Conservation (phyloP, 2,113 vertebrate genomes). For the Sprattus sprattus region DNA sequence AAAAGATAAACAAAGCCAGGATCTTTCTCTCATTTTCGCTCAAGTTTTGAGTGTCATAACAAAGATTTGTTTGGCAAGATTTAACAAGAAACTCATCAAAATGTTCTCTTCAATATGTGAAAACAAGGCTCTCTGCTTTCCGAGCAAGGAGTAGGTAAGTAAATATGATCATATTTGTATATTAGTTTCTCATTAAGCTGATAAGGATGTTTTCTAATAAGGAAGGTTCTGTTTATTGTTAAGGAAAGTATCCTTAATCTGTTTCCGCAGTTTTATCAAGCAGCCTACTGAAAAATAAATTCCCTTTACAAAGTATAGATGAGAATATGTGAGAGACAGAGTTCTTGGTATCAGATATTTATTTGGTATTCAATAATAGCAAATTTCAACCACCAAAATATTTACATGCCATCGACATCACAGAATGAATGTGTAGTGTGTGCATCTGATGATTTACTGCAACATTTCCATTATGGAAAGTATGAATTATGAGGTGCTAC, state of each 20-base stretch:
- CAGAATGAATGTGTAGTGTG: not conserved
- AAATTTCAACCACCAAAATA: not conserved
- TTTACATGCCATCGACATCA: not conserved
- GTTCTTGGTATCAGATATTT: not conserved
- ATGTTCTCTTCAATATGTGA: too few species aligned
- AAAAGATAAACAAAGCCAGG: slow-evolving; percentile 33
- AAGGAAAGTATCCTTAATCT: not conserved
- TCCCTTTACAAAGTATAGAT: too few species aligned
- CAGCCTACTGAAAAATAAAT: not conserved
- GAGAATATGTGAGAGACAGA: not conserved
- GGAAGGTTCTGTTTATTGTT: not conserved
- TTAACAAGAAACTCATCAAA: too few species aligned
- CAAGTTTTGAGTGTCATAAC: slow-evolving; percentile 18
- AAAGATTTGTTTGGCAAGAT: not conserved
- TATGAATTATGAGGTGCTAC: not conserved
- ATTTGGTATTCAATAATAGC: not conserved
- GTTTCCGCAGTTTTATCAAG: not conserved
- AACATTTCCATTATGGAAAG: not conserved
- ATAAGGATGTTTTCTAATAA: not conserved
- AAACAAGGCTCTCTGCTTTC: not conserved
- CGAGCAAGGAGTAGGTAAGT: slow-evolving; percentile 5
- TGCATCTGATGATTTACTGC: not conserved
- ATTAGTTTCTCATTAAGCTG: not conserved
- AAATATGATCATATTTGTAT: not conserved
- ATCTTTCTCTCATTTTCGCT: slow-evolving; percentile 1